Evolutionary conservation across 2,113 vertebrate species (phyloP), one percentile per base, ranked within the genome.

Genomic region (Hippocampus mohnikei): DNA sequence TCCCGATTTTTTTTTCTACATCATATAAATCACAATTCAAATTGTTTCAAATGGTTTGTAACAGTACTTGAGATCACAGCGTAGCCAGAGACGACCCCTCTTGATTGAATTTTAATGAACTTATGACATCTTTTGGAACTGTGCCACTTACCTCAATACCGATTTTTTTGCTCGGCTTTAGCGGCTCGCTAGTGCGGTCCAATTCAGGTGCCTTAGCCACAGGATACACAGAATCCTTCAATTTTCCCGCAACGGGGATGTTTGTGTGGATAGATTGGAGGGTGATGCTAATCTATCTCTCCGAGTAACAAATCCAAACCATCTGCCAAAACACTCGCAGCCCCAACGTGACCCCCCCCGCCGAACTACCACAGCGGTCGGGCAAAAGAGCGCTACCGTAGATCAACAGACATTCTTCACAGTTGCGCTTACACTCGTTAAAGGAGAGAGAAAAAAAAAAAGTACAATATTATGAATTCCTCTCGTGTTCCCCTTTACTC

Each of bases 321-420:
- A 92, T 88, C 91, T 93, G 91, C 88, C 80, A 84, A 77, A 83
- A 88, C 81, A 88, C 74, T 71, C 69, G 72, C 78, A 84, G 79
- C 85, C 85, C 76, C 67, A 21, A 21, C 41, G 40, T 89, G 87
- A 90, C 88, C 86, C 80, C 86, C 80, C 27, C 58, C 27, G 48
- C 41, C 74, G n/a, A 77, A 59, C 82, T 84, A 81, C 76, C 76
- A 20, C 73, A 59, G 69, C 64, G 74, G 76, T 70, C 66, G 58
- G 71, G 77, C 85, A 60, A 67, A 46, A 63, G 60, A 58, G 70
- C 71, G 65, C 77, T 82, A 81, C 77, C 23, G 68, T 70, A 66
- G 69, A 67, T 76, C 80, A 87, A 69, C 69, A 65, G 48, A 41
- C 8, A 60, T 27, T 29, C 50, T 11, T 74, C 52, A 79, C 25